Conservation (phyloP, 2,113 vertebrate genomes). For the Halcyon malimbica region DNA sequence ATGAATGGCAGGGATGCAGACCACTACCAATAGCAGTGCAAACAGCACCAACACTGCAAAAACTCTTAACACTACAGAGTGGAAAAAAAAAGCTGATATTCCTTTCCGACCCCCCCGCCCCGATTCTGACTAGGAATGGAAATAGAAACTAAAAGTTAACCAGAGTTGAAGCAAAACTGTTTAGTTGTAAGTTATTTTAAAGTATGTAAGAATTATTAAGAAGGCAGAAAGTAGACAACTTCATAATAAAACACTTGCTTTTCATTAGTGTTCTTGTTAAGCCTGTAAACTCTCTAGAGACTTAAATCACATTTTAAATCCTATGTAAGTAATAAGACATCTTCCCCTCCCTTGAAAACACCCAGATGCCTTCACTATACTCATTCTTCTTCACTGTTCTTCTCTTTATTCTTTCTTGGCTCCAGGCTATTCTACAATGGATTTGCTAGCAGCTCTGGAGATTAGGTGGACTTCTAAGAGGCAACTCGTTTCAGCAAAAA, state of each 20-base stretch:
- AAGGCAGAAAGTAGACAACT: not conserved
- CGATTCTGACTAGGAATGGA: not conserved
- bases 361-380: not conserved
- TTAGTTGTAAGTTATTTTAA: not conserved
- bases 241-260: not conserved
- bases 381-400: not conserved
- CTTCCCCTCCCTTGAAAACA: not conserved
- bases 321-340: not conserved
- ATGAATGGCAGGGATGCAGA: not conserved
- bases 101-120: no score
- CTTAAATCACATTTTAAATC: not conserved
- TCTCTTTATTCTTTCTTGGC: not conserved
- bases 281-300: not conserved
- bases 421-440: not conserved
- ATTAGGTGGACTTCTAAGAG: not conserved
- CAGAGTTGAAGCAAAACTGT: not conserved
- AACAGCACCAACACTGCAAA: not conserved
- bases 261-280: not conserved
- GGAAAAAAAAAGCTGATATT: not conserved
- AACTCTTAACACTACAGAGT: not conserved
- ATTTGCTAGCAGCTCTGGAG: not conserved
- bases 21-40: fast-evolving
- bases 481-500: not conserved
- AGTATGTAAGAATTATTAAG: not conserved
- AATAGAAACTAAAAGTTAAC: not conserved